Evolutionary conservation across 2,797 vertebrate genomes (phyloP).

Genomic region (Premnoplex brunnescens): DNA sequence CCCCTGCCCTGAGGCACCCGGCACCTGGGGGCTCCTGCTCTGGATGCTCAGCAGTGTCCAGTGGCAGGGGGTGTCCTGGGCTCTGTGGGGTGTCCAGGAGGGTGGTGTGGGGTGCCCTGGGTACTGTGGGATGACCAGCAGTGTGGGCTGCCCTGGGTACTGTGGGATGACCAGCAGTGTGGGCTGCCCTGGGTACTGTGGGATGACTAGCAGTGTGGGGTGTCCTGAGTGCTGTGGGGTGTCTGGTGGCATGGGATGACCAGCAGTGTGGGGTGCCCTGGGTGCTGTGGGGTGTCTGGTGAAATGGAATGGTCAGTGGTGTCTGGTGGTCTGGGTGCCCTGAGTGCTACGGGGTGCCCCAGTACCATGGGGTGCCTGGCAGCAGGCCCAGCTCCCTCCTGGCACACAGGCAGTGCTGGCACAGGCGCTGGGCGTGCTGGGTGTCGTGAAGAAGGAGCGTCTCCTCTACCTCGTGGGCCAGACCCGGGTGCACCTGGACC

Average conservation of each 20-base stretch:
- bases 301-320: no score
- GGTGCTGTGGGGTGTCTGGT: no score
- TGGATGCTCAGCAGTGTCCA: not conserved
- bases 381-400: not conserved
- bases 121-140: not conserved
- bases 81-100: not conserved
- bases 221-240: not conserved
- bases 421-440: slow-evolving; percentile 80
- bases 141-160: not conserved
- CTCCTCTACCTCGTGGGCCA: slow-evolving; percentile 83
- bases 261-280: not conserved
- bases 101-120: not conserved
- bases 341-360: not conserved
- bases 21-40: not conserved
- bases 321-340: no score
- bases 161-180: no score
- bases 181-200: not conserved
- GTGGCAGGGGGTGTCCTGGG: not conserved
- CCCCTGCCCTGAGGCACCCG: not conserved
- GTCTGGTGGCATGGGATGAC: no score
- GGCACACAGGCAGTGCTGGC: slow-evolving; percentile 73
- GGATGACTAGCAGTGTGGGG: no score
- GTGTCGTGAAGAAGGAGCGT: slow-evolving; percentile 81
- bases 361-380: not conserved
- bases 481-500: slow-evolving; percentile 81